phyloP scores from a whole-genome alignment of 1,140 invertebrate species.

The Contarinia nasturtii region DNA sequence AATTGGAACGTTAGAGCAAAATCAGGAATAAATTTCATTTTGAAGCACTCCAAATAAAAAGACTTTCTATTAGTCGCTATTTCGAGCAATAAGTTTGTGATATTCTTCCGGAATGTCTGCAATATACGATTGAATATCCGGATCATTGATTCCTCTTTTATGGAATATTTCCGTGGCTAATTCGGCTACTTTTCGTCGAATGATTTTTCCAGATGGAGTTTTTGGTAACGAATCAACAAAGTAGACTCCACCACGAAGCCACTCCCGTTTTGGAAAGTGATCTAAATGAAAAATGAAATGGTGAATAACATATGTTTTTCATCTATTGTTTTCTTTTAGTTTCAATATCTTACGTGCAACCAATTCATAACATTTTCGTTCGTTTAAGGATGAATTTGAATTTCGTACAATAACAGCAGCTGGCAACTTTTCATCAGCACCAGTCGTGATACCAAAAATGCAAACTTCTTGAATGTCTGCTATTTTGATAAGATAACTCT shows the following conservation, averaged over 20 bases:
- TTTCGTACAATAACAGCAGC: not conserved
- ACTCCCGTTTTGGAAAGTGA: not conserved
- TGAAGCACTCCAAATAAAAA: too few relatives aligned
- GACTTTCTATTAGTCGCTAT: too few relatives aligned
- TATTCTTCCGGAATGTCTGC: not conserved
- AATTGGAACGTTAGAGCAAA: too few relatives aligned
- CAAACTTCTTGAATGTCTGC: not conserved
- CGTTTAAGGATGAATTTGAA: not conserved
- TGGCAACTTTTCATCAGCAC: not conserved
- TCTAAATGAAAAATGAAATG: too few relatives aligned
- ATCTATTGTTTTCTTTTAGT: too few relatives aligned
- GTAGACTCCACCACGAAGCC: too few relatives aligned
- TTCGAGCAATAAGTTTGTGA: not conserved
- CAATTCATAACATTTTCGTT: not conserved
- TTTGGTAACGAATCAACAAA: not conserved
- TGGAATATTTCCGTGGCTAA: not conserved
- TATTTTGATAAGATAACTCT: not conserved
- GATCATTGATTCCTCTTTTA: not conserved
- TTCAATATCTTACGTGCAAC: not conserved
- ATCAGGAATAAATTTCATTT: too few relatives aligned
- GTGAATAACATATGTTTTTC: too few relatives aligned
- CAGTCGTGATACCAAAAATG: not conserved
- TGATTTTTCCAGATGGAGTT: not conserved
- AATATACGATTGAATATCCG: too few relatives aligned
- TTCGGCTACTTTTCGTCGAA: not conserved